Evolutionary conservation across 1,140 invertebrate species (phyloP).

Genomic region (Tetramorium simillimum): DNA sequence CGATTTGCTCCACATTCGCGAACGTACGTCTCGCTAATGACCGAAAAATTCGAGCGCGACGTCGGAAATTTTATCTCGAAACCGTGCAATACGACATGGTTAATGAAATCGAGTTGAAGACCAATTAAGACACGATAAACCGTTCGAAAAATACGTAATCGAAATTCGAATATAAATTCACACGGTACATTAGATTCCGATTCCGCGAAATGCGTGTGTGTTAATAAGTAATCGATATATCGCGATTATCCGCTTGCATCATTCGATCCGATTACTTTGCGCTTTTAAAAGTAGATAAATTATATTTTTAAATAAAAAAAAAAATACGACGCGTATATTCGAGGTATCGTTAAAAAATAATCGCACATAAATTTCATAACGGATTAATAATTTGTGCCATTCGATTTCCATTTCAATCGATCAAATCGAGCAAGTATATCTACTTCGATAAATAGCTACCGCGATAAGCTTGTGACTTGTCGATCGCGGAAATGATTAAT

Average conservation of each 20-base stretch:
- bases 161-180: background rate
- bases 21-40: background rate
- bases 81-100: background rate
- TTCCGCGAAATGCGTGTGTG: background rate
- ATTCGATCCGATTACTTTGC: background rate
- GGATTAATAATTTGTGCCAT: background rate
- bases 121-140: slow-evolving; percentile 7
- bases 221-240: slow-evolving; percentile 12
- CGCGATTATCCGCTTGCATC: too few relatives aligned
- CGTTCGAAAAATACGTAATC: background rate
- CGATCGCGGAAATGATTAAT: background rate
- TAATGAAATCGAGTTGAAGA: slow-evolving; percentile 12
- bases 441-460: background rate
- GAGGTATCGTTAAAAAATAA: slow-evolving; percentile 5
- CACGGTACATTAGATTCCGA: background rate
- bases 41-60: background rate
- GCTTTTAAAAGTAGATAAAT: slow-evolving; percentile 1
- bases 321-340: background rate
- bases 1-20: background rate
- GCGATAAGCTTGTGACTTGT: background rate
- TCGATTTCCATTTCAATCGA: background rate
- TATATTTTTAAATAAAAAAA: slow-evolving; percentile 16
- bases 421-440: background rate
- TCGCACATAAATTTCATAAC: background rate
- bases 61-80: background rate